Evolutionary conservation across 1,140 invertebrate species (phyloP).

Genomic region (Dendroctonus ponderosae): DNA sequence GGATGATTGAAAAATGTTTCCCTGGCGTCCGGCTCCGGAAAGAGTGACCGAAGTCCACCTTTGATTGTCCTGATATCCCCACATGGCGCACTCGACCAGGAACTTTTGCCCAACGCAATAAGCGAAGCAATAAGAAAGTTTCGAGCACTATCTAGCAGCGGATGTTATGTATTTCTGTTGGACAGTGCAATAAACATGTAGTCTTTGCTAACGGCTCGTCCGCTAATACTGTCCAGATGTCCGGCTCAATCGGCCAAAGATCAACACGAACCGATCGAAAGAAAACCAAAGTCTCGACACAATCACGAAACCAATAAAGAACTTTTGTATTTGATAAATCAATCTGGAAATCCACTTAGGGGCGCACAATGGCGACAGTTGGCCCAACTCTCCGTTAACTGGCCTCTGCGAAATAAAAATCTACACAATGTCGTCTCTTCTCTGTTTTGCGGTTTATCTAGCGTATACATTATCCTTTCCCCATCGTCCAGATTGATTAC

Average conservation of each 20-base stretch:
- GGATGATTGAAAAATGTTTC: slow-evolving; percentile 18
- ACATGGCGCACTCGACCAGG: not conserved
- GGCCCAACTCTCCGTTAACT: slow-evolving; percentile 24
- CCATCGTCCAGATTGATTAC: slow-evolving; percentile 20
- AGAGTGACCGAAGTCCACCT: not conserved
- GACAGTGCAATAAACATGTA: too few relatives aligned
- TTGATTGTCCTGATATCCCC: slow-evolving; percentile 3
- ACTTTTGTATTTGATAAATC: slow-evolving; percentile 49
- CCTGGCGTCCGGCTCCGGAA: not conserved
- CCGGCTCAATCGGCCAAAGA: slow-evolving; percentile 1
- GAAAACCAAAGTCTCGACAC: slow-evolving; percentile 27
- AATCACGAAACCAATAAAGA: slow-evolving; percentile 45
- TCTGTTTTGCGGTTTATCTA: slow-evolving; percentile 19
- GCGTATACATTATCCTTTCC: slow-evolving; percentile 23
- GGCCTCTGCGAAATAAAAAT: slow-evolving; percentile 17
- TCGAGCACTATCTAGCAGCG: not conserved
- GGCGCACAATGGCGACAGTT: slow-evolving; percentile 36
- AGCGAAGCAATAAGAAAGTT: slow-evolving; percentile 10
- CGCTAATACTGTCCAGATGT: not conserved
- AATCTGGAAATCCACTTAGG: slow-evolving; percentile 40
- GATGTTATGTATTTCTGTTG: too few relatives aligned
- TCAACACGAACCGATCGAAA: slow-evolving; percentile 10
- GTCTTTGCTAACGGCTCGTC: not conserved
- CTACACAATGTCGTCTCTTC: slow-evolving; percentile 23
- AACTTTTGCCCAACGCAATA: slow-evolving; percentile 8